Conservation (phyloP, 2,113 vertebrate genomes). For the Porphyrio hochstetteri region DNA sequence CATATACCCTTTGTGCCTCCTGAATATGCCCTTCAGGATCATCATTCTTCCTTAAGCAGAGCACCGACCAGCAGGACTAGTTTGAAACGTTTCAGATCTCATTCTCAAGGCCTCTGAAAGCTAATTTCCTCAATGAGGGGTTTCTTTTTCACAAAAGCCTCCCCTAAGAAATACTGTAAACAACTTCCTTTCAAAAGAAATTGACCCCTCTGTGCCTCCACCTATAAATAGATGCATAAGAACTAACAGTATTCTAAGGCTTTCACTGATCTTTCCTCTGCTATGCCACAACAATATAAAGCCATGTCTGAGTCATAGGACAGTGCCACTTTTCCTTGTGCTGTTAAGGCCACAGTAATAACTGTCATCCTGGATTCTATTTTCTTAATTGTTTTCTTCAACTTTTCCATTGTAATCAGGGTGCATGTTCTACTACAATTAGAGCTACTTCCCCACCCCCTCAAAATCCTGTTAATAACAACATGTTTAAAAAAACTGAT, state of each 20-base stretch:
- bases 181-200: not conserved
- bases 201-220: not conserved
- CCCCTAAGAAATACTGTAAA: not conserved
- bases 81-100: not conserved
- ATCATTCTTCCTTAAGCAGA: not conserved
- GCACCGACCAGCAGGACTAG: not conserved
- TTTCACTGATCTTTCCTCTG: not conserved
- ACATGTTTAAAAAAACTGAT: not conserved
- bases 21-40: not conserved
- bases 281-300: not conserved
- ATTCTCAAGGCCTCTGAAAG: not conserved
- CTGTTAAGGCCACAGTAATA: not conserved
- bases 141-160: not conserved
- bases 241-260: not conserved
- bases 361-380: not conserved
- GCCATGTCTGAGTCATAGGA: not conserved
- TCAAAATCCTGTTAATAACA: not conserved
- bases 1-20: not conserved
- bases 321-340: not conserved
- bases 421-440: not conserved
- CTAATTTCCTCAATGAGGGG: not conserved
- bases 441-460: not conserved
- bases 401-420: not conserved
- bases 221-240: not conserved
- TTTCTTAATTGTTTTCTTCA: not conserved